Base-by-base conservation (phyloP, 2,113 vertebrate genomes). In the Odobenus rosmarus region DNA sequence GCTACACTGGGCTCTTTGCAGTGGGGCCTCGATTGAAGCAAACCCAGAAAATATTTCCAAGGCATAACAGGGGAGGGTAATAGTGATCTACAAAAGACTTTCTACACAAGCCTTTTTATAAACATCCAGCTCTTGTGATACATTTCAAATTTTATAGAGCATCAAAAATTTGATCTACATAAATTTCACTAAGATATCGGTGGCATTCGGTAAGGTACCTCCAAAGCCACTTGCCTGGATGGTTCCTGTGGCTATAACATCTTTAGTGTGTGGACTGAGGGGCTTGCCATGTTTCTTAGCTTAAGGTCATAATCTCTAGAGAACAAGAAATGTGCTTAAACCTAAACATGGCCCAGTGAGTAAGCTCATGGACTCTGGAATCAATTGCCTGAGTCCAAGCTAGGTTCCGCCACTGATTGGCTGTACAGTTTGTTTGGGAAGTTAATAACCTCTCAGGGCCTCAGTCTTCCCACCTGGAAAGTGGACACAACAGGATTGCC, bases 131-230 rank as follows among this genome's bases (percentile, higher is more conserved):
- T 96, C 82, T 95, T 93, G 49, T 23, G 79, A 77, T 83, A 23
- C 61, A 62, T 67, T 85, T 93, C 33, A 83, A 51, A 24, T 61
- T 64, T 51, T 71, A 49, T 24, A 77, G 42, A 71, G 46, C 88
- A 72, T 86, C 82, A 88, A 61, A 64, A 83, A 39, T 79, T 62
- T 61, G n/a, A 96, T 93, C 95, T 80, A 51, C 36, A 19, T 90
- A 77, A 67, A 90, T 88, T 89, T 92, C 51, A 59, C 61, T 64
- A 88, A 96, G 82, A 79, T 15, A 39, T 61, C 53, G 7, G 1
- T 62, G 83, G 36, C 79, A 62, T 72, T 91, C 23, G 0, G 23
- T 19, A 9, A 55, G 21, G 46, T 46, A 7, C 23, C 53, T 69
- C 62, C 72, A 88, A 53, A 92, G n/a, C 26, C 61, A 84, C 67